phyloP scores from a whole-genome alignment of 2,888 invertebrate genomes.

The Branchellion lobata region DNA sequence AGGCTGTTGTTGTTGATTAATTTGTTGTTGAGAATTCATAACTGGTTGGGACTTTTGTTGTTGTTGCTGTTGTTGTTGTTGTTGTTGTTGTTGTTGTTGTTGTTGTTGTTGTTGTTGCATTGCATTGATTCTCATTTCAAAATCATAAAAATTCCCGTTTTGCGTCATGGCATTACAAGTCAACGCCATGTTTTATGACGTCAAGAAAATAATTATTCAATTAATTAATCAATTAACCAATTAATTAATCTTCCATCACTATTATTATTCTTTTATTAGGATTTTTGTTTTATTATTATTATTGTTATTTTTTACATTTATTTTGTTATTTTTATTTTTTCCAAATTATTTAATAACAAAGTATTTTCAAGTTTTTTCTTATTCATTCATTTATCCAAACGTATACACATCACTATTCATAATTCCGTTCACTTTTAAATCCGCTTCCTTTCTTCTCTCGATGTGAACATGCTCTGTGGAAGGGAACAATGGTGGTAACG shows the following conservation, averaged over 20 bases:
- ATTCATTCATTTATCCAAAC: not conserved
- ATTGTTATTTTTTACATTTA: not conserved
- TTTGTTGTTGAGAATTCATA: not conserved
- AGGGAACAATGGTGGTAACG: no score
- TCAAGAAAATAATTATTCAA: not conserved
- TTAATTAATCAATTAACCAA: no score
- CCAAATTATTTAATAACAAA: not conserved
- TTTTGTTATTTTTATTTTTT: not conserved
- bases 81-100: not conserved
- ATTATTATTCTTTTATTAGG: not conserved
- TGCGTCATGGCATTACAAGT: conserved; percentile 3
- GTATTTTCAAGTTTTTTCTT: not conserved
- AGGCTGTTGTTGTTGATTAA: not conserved
- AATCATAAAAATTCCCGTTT: not conserved
- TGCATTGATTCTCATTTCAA: no score
- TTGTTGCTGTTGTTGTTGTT: not conserved
- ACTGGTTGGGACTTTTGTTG: not conserved
- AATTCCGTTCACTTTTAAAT: not conserved
- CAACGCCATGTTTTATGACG: conserved; percentile 16
- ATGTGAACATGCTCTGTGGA: no score
- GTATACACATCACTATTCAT: not conserved
- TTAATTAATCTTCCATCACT: no score
- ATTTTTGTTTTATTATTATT: not conserved
- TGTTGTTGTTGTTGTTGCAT: conserved; percentile 19
- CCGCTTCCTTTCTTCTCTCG: no score